Conservation (phyloP, 2,113 vertebrate genomes). For the Hymenochirus boettgeri region DNA sequence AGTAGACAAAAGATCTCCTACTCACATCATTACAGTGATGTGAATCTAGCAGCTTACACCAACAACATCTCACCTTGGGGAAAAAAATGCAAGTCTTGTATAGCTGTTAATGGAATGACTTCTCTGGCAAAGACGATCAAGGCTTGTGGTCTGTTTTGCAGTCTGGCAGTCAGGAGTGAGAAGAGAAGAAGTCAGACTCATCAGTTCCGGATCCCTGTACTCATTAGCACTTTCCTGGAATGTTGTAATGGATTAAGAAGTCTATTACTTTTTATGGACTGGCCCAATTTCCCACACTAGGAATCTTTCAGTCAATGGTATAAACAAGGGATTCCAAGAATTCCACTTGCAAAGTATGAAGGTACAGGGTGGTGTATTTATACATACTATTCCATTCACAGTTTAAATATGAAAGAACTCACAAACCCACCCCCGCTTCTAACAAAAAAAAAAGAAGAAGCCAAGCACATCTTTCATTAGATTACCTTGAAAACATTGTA, state of each 20-base stretch:
- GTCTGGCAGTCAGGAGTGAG: not conserved
- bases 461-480: too few species aligned
- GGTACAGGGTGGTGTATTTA: slow-evolving; percentile 17
- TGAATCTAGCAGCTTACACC: not conserved
- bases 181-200: slow-evolving; percentile 13
- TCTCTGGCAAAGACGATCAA: slow-evolving; percentile 1
- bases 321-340: slow-evolving; percentile 35
- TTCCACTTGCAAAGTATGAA: slow-evolving; percentile 15
- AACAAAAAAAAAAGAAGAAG: too few species aligned
- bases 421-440: slow-evolving; percentile 1
- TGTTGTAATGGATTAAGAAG: slow-evolving; percentile 30
- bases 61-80: slow-evolving; percentile 8
- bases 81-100: not conserved
- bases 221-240: slow-evolving; percentile 36
- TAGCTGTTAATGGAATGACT: slow-evolving; percentile 20
- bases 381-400: slow-evolving; percentile 24
- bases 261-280: slow-evolving; percentile 36
- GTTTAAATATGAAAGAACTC: slow-evolving; percentile 11
- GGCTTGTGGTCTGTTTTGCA: not conserved
- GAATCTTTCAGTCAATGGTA: slow-evolving; percentile 20
- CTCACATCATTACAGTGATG: slow-evolving; percentile 4
- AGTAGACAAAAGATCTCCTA: not conserved
- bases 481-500: too few species aligned
- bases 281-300: slow-evolving; percentile 34
- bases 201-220: slow-evolving; percentile 35